A percentile compares a stretch with the other conserved stretches of the same genome.
Evolutionary conservation across 2,888 invertebrate genomes (phyloP).

Genomic region (Mesorhabditis belari): DNA sequence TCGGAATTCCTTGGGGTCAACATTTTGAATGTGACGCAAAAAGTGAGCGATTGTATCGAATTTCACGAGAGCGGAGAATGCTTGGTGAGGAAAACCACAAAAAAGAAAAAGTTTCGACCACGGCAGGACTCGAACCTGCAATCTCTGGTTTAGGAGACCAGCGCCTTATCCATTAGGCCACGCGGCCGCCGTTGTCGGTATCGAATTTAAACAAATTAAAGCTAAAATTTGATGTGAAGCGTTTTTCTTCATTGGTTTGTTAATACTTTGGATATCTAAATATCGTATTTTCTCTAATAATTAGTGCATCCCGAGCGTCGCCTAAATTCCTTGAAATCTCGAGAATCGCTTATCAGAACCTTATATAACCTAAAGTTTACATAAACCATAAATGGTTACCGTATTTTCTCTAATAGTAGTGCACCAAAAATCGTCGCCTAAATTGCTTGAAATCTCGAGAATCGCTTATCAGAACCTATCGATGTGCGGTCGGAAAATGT

Average conservation of each 20-base stretch:
- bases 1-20: slow-evolving; percentile 39
- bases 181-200: neutral
- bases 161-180: neutral
- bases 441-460: too few species aligned
- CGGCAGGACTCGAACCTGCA: slow-evolving; percentile 32
- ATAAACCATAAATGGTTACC: slow-evolving; percentile 11
- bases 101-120: slow-evolving; percentile 18
- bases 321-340: too few species aligned
- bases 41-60: slow-evolving; percentile 24
- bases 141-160: slow-evolving; percentile 6
- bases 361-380: neutral
- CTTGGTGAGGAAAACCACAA: slow-evolving; percentile 12
- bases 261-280: neutral
- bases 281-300: too few species aligned
- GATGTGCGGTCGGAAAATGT: too few species aligned
- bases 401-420: too few species aligned
- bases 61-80: slow-evolving; percentile 23
- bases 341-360: neutral
- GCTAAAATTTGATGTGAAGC: too few species aligned
- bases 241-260: too few species aligned
- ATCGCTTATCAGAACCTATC: too few species aligned
- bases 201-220: neutral
- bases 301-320: too few species aligned
- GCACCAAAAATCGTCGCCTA: too few species aligned
- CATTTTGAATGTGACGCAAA: slow-evolving; percentile 31